Conservation (phyloP, 2,113 vertebrate genomes). For the Columba livia region DNA sequence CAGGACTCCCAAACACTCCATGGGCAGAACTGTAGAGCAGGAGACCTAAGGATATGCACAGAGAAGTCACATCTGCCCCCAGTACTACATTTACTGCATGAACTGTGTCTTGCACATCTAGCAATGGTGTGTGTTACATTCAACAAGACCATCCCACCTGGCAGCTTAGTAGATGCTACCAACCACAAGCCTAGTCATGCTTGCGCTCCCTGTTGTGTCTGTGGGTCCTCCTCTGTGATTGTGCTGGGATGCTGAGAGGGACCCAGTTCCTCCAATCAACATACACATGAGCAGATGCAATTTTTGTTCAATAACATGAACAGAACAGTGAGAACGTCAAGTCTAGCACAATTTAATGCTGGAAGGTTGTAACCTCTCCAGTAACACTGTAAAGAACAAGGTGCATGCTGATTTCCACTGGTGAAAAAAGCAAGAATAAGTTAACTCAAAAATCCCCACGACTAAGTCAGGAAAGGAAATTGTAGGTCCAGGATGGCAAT, state of each 20-base stretch:
- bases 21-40: neutral
- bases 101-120: neutral
- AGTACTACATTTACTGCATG: neutral
- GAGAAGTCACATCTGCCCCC: neutral
- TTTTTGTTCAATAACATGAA: neutral
- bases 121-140: neutral
- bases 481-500: neutral
- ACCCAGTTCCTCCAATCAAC: neutral
- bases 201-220: neutral
- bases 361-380: neutral
- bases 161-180: neutral
- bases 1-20: neutral
- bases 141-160: neutral
- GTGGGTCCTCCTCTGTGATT: neutral
- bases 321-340: neutral
- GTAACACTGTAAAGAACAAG: neutral
- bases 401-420: neutral
- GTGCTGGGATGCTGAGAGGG: neutral
- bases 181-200: neutral
- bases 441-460: neutral
- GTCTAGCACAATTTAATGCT: neutral
- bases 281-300: neutral
- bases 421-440: neutral
- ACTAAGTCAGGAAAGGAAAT: neutral
- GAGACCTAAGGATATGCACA: neutral